phyloP scores from a whole-genome alignment of 2,113 vertebrate species.

The Eurypyga helias region DNA sequence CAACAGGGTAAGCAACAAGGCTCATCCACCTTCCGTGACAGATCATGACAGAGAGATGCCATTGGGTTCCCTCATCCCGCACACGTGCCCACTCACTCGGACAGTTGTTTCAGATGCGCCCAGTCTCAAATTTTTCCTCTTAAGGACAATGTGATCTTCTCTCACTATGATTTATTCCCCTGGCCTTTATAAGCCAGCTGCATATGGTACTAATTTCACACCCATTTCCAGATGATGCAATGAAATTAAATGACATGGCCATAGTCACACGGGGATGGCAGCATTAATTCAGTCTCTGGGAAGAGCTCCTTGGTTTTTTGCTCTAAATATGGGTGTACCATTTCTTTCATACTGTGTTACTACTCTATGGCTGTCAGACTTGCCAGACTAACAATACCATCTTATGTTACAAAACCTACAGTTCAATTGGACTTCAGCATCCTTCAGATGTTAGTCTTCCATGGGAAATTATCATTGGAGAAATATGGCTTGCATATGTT shows the following conservation, averaged over 20 bases:
- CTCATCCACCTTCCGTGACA: background rate
- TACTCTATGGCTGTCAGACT: background rate
- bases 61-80: background rate
- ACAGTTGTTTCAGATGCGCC: background rate
- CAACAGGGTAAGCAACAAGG: background rate
- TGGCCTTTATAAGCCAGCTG: background rate
- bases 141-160: background rate
- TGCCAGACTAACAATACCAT: slow-evolving; percentile 1
- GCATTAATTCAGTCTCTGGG: background rate
- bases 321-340: background rate
- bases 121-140: background rate
- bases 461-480: background rate
- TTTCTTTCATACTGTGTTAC: slow-evolving; percentile 27
- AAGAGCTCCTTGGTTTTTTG: background rate
- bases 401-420: background rate
- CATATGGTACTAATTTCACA: slow-evolving; percentile 45
- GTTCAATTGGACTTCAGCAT: background rate
- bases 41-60: rapidly evolving
- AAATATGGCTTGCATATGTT: slow-evolving; percentile 29
- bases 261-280: background rate
- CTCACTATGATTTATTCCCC: background rate
- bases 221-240: slow-evolving; percentile 24
- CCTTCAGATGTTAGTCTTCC: slow-evolving; percentile 40
- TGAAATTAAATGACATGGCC: slow-evolving; percentile 37
- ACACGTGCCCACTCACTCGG: background rate